Evolutionary conservation across 2,888 invertebrate genomes (phyloP).

Genomic region (Rotaria socialis): DNA sequence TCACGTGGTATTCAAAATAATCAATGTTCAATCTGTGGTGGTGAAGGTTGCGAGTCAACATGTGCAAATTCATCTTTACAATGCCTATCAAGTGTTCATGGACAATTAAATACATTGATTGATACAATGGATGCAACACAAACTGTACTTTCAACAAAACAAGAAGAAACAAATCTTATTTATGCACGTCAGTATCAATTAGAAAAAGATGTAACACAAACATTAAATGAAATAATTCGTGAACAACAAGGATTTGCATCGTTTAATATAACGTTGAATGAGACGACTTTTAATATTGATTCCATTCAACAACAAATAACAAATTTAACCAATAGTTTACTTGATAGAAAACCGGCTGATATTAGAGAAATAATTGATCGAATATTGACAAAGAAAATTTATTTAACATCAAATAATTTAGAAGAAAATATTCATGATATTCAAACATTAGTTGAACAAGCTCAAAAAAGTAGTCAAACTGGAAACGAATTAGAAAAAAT

Average conservation of each 20-base stretch:
- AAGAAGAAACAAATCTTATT: background rate
- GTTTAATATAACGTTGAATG: background rate
- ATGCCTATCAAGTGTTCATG: slow-evolving; percentile 24
- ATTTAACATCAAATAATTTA: background rate
- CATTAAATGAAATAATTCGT: background rate
- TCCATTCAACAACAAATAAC: background rate
- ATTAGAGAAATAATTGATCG: slow-evolving; percentile 12
- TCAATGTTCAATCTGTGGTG: slow-evolving; percentile 12
- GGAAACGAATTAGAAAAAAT: slow-evolving; percentile 25
- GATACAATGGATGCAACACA: background rate
- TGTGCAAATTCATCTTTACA: background rate
- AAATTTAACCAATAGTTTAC: background rate
- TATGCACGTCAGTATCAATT: slow-evolving; percentile 8
- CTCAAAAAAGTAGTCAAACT: slow-evolving; percentile 5
- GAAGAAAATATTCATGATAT: background rate
- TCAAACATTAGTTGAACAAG: background rate
- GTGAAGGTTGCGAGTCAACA: background rate
- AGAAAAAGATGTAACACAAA: slow-evolving; percentile 9
- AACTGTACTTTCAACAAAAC: background rate
- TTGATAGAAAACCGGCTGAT: slow-evolving; percentile 17
- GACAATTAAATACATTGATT: background rate
- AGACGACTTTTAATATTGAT: background rate
- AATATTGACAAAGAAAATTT: background rate
- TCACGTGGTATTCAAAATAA: background rate
- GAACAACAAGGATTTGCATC: background rate